These are phyloP conservation scores for Rhyacophila evoluta DNA, from an alignment of 2,888 invertebrate genomes.

Conservation along the genomic window DNA sequence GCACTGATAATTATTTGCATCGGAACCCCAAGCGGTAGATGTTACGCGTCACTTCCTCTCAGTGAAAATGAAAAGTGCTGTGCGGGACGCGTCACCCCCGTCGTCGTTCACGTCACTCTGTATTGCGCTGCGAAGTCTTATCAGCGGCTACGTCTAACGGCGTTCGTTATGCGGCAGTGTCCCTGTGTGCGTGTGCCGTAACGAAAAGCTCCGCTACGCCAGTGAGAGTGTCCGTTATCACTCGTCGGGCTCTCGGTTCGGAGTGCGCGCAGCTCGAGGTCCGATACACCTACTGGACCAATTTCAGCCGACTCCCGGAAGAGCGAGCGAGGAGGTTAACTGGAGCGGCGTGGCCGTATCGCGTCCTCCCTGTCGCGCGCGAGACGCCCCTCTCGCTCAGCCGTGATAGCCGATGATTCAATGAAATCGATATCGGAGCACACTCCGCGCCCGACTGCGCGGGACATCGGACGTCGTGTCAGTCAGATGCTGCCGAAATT, in stretches of 20 bases:
- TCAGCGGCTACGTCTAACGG: conserved; percentile 27
- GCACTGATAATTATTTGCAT: not conserved
- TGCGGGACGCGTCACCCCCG: conserved; percentile 42
- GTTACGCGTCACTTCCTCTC: conserved; percentile 11
- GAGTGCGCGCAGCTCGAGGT: conserved; percentile 48
- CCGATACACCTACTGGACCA: conserved; percentile 54
- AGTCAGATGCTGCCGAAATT: not conserved
- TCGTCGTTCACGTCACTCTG: conserved; percentile 40
- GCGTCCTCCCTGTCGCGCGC: conserved; percentile 49
- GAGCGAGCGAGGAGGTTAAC: conserved; percentile 52
- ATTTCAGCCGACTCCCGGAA: conserved; percentile 54
- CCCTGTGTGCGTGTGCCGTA: conserved; percentile 30
- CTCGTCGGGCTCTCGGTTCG: conserved; percentile 32
- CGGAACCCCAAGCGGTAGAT: not conserved
- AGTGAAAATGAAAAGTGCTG: conserved; percentile 37
- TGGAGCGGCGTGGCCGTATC: conserved; percentile 52
- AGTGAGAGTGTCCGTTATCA: conserved; percentile 53
- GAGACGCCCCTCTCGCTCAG: conserved; percentile 41
- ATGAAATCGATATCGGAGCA: conserved; percentile 53
- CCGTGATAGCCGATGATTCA: conserved; percentile 48
- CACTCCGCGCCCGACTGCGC: conserved; percentile 50
- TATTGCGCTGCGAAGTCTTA: not conserved
- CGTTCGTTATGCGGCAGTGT: conserved; percentile 28
- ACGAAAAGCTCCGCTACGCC: conserved; percentile 46
- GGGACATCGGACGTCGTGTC: conserved; percentile 35